Evolutionary conservation across 2,113 vertebrate species (phyloP).

Genomic region (Empidonax alnorum): DNA sequence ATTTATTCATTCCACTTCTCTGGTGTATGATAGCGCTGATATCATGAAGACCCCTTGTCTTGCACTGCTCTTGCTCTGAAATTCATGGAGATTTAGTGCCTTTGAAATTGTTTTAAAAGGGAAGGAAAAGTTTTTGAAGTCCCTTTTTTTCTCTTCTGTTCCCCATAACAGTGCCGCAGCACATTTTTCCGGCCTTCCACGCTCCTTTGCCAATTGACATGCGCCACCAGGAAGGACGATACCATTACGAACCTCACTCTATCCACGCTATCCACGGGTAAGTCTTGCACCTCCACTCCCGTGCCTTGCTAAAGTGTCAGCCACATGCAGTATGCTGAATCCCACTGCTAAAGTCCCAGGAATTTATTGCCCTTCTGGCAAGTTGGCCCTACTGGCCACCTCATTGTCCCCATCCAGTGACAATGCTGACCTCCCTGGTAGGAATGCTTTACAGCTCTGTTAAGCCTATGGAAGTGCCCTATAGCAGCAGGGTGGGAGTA

Average conservation of each 20-base stretch:
- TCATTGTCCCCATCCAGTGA: background rate
- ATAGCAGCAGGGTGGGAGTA: background rate
- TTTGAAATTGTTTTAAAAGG: constrained; percentile 80
- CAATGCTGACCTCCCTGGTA: background rate
- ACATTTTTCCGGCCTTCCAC: constrained; percentile 93
- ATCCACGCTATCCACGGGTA: constrained; percentile 94
- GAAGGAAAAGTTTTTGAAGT: constrained; percentile 78
- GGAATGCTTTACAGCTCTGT: background rate
- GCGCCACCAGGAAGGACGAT: constrained; percentile 96
- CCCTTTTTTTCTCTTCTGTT: constrained; percentile 70
- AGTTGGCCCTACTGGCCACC: background rate
- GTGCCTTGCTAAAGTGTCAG: background rate
- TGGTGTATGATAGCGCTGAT: constrained; percentile 86
- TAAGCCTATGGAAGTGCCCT: background rate
- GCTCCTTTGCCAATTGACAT: constrained; percentile 94
- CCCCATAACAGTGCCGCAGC: constrained; percentile 84
- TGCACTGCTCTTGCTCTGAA: constrained; percentile 83
- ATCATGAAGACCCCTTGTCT: constrained; percentile 79
- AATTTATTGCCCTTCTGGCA: background rate
- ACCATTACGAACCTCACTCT: constrained; percentile 95
- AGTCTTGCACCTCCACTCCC: constrained; percentile 62
- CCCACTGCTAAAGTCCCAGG: background rate
- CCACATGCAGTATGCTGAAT: fast-evolving
- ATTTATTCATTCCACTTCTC: constrained; percentile 93
- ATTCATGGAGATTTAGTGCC: constrained; percentile 84